Evolutionary conservation across 2,888 invertebrate genomes (phyloP).

Genomic region (Cepaea hortensis): DNA sequence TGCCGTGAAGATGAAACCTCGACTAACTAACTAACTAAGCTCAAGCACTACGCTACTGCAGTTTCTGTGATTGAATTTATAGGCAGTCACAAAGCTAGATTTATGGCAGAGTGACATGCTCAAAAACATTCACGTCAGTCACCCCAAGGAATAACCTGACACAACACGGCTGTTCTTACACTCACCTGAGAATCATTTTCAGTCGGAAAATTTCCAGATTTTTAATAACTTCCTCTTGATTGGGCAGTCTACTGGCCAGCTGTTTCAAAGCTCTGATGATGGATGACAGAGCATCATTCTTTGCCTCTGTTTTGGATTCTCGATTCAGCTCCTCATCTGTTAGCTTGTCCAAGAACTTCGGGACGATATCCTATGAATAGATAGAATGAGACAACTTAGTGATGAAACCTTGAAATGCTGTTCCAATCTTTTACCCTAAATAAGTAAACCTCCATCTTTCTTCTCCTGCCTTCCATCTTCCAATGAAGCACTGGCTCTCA

Average conservation of each 20-base stretch:
- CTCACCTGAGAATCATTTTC: constrained; percentile 89
- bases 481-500: too few relatives aligned
- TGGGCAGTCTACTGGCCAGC: constrained; percentile 87
- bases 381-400: neutral
- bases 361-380: constrained; percentile 88
- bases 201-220: constrained; percentile 94
- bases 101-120: too few relatives aligned
- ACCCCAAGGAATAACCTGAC: too few relatives aligned
- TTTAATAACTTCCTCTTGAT: constrained; percentile 85
- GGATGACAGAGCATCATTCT: constrained; percentile 95
- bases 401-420: neutral
- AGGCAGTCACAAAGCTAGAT: too few relatives aligned
- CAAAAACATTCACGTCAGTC: too few relatives aligned
- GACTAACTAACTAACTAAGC: too few relatives aligned
- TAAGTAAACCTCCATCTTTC: too few relatives aligned
- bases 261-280: constrained; percentile 94
- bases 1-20: too few relatives aligned
- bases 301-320: constrained; percentile 93
- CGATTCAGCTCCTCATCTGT: constrained; percentile 96
- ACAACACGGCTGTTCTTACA: neutral
- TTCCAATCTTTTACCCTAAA: too few relatives aligned
- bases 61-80: too few relatives aligned
- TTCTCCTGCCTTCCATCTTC: too few relatives aligned
- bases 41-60: too few relatives aligned
- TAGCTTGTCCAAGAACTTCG: constrained; percentile 91